Percentiles rank a stretch among this genome's conserved stretches.
Evolutionary conservation across 2,888 invertebrate species (phyloP).

Genomic region (Apocheima hispidaria): DNA sequence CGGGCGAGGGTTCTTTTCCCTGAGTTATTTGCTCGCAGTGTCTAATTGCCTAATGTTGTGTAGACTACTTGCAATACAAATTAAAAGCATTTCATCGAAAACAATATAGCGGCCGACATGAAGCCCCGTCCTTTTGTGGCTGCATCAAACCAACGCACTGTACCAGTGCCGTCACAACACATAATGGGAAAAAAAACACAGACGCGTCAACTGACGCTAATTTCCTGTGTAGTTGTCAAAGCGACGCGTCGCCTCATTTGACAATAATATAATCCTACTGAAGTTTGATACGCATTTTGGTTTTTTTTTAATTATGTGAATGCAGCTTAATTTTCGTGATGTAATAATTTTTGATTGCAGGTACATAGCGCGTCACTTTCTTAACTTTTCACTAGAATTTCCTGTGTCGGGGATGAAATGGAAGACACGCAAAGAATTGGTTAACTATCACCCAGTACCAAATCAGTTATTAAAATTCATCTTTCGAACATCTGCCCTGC

Average conservation of each 20-base stretch:
- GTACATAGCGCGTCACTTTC: no score
- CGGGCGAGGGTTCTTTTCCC: slow-evolving; percentile 15
- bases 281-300: slow-evolving; percentile 5
- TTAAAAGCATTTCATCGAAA: neutral
- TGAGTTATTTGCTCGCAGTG: slow-evolving; percentile 21
- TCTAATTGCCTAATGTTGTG: slow-evolving; percentile 15
- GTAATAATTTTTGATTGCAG: no score
- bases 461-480: no score
- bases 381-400: no score
- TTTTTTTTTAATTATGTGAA: slow-evolving; percentile 11
- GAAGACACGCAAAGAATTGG: no score
- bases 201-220: slow-evolving; percentile 57
- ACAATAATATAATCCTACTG: no score
- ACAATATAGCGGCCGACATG: slow-evolving; percentile 22
- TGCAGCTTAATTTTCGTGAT: no score
- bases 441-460: no score
- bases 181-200: slow-evolving; percentile 71
- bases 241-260: slow-evolving; percentile 50
- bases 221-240: slow-evolving; percentile 63
- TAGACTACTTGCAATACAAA: neutral
- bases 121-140: slow-evolving; percentile 50
- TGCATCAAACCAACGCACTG: slow-evolving; percentile 48
- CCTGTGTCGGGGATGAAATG: no score
- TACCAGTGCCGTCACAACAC: slow-evolving; percentile 53
- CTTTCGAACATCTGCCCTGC: no score